A percentile compares a stretch with the other conserved stretches of the same genome.
These are phyloP conservation scores for Trichomalopsis sarcophagae DNA, from an alignment of 1,140 invertebrate genomes.

Conservation along the genomic window DNA sequence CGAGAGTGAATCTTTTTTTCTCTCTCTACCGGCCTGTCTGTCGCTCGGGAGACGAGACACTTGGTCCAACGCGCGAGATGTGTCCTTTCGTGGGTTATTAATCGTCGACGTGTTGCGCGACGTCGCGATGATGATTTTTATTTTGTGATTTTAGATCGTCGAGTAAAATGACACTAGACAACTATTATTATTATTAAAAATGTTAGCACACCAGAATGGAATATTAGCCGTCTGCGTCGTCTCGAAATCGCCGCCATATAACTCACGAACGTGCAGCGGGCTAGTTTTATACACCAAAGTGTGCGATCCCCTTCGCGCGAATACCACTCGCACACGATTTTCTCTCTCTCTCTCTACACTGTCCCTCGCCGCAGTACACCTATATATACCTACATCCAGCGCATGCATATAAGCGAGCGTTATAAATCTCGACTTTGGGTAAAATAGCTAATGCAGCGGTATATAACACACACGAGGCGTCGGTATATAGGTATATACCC, in stretches of 20 bases:
- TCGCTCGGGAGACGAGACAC: background rate
- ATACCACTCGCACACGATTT: background rate
- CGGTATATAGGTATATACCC: background rate
- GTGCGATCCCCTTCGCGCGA: background rate
- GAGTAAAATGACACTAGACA: too few relatives aligned
- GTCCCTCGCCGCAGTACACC: background rate
- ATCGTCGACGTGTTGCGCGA: background rate
- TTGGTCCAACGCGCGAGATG: background rate
- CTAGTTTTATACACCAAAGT: background rate
- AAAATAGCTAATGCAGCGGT: constrained; percentile 23
- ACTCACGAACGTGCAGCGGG: background rate
- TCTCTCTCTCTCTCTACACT: background rate
- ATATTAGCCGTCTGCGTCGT: background rate
- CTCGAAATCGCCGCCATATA: background rate
- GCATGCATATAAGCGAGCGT: constrained; percentile 25
- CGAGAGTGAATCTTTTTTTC: background rate
- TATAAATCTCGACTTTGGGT: constrained; percentile 46
- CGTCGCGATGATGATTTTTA: constrained; percentile 34
- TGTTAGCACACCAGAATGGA: too few relatives aligned
- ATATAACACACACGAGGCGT: background rate
- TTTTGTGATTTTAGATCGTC: background rate
- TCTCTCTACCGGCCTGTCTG: constrained; percentile 2
- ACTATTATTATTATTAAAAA: too few relatives aligned
- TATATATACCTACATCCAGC: background rate
- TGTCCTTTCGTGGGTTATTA: background rate